These are phyloP conservation scores for Parauchenoglanis ngamensis DNA, from an alignment of 2,797 vertebrate species.

Conservation along the genomic window DNA sequence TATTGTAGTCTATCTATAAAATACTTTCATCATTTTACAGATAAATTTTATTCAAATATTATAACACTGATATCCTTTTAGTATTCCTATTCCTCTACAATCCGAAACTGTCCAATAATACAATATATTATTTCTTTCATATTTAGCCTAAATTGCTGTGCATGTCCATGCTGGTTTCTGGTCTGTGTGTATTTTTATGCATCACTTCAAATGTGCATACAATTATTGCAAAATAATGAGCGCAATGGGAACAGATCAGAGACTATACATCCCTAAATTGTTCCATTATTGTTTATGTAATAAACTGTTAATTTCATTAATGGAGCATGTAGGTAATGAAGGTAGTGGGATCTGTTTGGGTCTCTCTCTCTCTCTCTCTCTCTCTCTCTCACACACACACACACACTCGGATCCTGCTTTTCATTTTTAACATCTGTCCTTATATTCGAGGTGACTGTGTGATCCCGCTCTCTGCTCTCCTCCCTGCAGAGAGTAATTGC, in stretches of 20 bases:
- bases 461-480: slow-evolving; percentile 26
- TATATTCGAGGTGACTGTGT: slow-evolving; percentile 23
- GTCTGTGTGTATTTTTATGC: not conserved
- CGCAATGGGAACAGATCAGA: not conserved
- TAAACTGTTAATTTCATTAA: not conserved
- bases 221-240: not conserved
- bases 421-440: slow-evolving; percentile 22
- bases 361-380: not conserved
- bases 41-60: not conserved
- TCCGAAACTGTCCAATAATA: not conserved
- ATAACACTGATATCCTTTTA: not conserved
- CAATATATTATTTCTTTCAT: not conserved
- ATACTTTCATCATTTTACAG: too few species aligned
- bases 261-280: not conserved
- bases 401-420: not conserved
- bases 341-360: not conserved
- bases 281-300: not conserved
- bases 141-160: not conserved
- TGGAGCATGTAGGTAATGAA: not conserved
- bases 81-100: not conserved
- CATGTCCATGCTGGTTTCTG: not conserved
- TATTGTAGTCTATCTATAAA: not conserved
- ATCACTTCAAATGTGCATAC: not conserved
- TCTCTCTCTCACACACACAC: not conserved
- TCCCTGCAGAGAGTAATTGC: slow-evolving; percentile 51